These are phyloP conservation scores for Pollicipes pollicipes DNA, from an alignment of 1,140 invertebrate species.

Conservation along the genomic window DNA sequence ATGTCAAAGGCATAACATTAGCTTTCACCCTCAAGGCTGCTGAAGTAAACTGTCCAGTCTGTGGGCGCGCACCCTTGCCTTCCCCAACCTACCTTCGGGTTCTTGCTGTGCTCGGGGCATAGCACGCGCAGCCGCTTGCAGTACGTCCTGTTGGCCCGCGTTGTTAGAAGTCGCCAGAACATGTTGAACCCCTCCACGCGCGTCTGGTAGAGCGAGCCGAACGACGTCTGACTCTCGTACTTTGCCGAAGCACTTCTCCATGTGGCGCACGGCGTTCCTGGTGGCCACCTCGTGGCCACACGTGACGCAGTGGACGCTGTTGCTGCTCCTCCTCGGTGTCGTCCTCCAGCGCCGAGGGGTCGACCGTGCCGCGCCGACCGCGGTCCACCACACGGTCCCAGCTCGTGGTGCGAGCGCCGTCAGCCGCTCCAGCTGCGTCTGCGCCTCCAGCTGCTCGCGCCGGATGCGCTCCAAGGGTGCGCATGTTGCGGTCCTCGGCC, in stretches of 20 bases:
- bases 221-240: conserved; percentile 92
- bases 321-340: conserved; percentile 53
- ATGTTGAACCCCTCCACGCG: conserved; percentile 85
- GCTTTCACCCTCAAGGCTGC: not conserved
- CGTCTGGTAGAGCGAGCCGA: conserved; percentile 84
- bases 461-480: conserved; percentile 63
- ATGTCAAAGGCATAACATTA: not conserved
- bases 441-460: conserved; percentile 52
- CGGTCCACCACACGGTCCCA: conserved; percentile 41
- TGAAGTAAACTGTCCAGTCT: no score
- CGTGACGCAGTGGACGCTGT: conserved; percentile 70
- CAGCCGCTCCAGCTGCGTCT: conserved; percentile 36
- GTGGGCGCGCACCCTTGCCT: no score
- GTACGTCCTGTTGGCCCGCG: conserved; percentile 68
- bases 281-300: conserved; percentile 84
- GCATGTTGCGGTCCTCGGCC: conserved; percentile 70
- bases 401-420: not conserved
- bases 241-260: conserved; percentile 93
- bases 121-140: conserved; percentile 87
- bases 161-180: conserved; percentile 98
- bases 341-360: conserved; percentile 39
- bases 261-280: conserved; percentile 61
- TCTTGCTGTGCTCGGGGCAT: conserved; percentile 95
- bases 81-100: conserved; percentile 53
- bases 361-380: conserved; percentile 46